phyloP scores from a whole-genome alignment of 1,140 invertebrate genomes.

The Harpegnathos saltator region DNA sequence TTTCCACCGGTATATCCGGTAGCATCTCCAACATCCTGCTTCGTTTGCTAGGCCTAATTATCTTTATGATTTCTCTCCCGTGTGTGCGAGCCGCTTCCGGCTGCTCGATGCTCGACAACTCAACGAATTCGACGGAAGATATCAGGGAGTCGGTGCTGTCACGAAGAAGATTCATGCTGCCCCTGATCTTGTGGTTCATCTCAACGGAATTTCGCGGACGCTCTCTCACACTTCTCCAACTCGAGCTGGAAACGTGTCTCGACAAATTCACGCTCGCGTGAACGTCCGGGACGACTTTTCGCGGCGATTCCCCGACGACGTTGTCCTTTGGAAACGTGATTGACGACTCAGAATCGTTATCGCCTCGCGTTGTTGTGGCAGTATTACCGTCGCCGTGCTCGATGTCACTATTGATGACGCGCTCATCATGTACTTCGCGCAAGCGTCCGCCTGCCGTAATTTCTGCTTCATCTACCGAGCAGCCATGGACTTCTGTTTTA shows the following conservation, averaged over 20 bases:
- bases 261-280: conserved; percentile 38
- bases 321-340: background rate
- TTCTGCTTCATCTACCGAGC: background rate
- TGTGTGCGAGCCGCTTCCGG: conserved; percentile 27
- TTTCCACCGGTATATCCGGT: conserved; percentile 50
- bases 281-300: conserved; percentile 27
- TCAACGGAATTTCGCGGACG: background rate
- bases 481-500: background rate
- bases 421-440: conserved; percentile 26
- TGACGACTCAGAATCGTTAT: background rate
- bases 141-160: conserved; percentile 74
- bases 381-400: conserved; percentile 61
- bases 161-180: conserved; percentile 72
- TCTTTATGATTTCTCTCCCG: conserved; percentile 66
- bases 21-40: conserved; percentile 39
- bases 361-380: background rate
- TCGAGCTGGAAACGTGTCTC: background rate
- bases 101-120: conserved; percentile 15
- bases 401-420: conserved; percentile 35
- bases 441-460: background rate
- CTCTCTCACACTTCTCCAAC: background rate
- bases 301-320: background rate
- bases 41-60: conserved; percentile 49
- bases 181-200: conserved; percentile 45
- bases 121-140: conserved; percentile 68